phyloP scores from a whole-genome alignment of 2,888 invertebrate genomes.

The Caenorhabditis uteleia region DNA sequence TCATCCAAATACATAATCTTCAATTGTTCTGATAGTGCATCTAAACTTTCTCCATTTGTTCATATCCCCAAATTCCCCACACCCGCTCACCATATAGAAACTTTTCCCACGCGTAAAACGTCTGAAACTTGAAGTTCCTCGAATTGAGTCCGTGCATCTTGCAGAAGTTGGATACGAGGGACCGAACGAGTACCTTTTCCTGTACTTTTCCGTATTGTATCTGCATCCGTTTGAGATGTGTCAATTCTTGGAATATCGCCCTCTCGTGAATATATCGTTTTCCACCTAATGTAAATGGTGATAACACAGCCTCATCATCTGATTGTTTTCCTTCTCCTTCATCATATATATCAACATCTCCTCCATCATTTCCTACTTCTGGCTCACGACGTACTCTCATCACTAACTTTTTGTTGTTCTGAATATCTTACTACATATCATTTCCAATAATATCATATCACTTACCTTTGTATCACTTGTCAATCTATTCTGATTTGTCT shows the following conservation, averaged over 20 bases:
- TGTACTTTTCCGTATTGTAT: conserved; percentile 80
- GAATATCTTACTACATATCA: not conserved
- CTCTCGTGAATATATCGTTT: conserved; percentile 61
- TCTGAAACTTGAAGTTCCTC: conserved; percentile 59
- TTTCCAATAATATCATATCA: not conserved
- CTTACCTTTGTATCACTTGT: not conserved
- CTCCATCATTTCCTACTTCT: conserved; percentile 37
- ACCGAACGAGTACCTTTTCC: conserved; percentile 65
- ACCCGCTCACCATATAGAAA: conserved; percentile 65
- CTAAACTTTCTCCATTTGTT: conserved; percentile 33
- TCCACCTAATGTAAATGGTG: not conserved
- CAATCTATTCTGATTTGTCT: not conserved
- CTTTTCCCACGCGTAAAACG: conserved; percentile 68
- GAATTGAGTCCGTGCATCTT: conserved; percentile 64
- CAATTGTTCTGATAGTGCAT: conserved; percentile 65
- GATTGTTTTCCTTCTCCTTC: conserved; percentile 14
- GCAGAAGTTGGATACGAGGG: conserved; percentile 66
- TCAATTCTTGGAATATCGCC: conserved; percentile 80
- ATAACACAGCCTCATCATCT: not conserved
- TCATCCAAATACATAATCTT: conserved; percentile 67
- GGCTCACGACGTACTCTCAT: conserved; percentile 37
- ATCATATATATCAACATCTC: conserved; percentile 44
- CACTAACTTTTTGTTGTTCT: conserved; percentile 19
- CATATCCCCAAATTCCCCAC: no score
- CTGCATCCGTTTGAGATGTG: conserved; percentile 88